Evolutionary conservation across 2,113 vertebrate genomes (phyloP), one percentile per base, ranked within the genome.

Genomic region (Ptilorrhoa leucosticta): DNA sequence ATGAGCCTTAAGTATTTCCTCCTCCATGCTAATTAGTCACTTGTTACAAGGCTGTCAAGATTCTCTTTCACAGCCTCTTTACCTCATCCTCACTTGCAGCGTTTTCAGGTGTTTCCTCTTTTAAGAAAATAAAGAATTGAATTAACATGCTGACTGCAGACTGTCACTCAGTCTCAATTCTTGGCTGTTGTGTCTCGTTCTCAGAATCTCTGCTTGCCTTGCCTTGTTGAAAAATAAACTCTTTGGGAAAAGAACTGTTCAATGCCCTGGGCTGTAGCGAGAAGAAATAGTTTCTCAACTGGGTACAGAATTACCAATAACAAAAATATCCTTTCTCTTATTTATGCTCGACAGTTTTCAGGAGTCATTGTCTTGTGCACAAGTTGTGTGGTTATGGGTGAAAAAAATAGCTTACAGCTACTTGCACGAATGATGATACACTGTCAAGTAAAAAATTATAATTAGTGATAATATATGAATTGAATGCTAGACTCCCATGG

Each of bases 391-490:
- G 26, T 44, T 91, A 54, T 14, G 44, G 33, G 63, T 71, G 47
- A 40, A 60, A 96, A 68, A 96, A 92, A 85, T 44, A 76, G 18
- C 63, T 95, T 61, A 63, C 39, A 90, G 39, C 47, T 88, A 44
- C 51, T 88, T 68, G 35, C 20, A 18, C 83, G 79, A 92, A 20
- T 68, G 68, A 92, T 77, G 40, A 58, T 68, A 42, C 39, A 70
- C 35, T 15, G 1, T 68, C 68, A 90, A 81, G 64, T 45, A 76
- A 90, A 94, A 96, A 81, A 51, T 27, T 85, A n/a, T 87, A 95
- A 95, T 94, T 94, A 86, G 44, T 66, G 54, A 75, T 78, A 86
- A 88, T 89, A 31, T 71, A 89, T 91, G 47, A 90, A 94, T 63
- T 75, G 31, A 85, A 83, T 86, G 27, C 22, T 83, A 45, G 42